Evolutionary conservation across 2,888 invertebrate species (phyloP).

Genomic region (Lordiphosa fenestrarum): DNA sequence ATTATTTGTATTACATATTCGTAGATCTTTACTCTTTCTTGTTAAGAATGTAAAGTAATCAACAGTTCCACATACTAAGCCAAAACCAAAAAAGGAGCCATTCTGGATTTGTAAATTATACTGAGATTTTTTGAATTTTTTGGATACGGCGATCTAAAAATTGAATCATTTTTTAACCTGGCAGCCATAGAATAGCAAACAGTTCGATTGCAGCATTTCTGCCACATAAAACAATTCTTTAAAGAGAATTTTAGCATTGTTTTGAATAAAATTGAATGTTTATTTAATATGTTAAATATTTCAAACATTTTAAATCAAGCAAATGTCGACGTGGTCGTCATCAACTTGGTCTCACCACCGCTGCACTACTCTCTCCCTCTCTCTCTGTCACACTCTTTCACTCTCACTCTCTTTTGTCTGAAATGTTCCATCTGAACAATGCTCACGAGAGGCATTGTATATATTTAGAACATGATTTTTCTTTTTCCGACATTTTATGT

Average conservation of each 20-base stretch:
- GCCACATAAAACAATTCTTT: background rate
- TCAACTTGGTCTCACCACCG: constrained; percentile 15
- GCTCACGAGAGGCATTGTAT: constrained; percentile 37
- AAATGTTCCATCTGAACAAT: background rate
- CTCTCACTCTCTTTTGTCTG: constrained; percentile 6
- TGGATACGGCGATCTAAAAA: too few species aligned
- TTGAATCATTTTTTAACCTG: too few species aligned
- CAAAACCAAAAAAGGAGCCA: too few species aligned
- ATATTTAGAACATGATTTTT: constrained; percentile 73
- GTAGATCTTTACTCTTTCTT: too few species aligned
- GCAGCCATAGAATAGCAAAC: too few species aligned
- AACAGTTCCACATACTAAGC: too few species aligned
- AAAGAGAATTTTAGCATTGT: constrained; percentile 14
- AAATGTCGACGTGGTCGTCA: constrained; percentile 37
- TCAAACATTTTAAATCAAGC: constrained; percentile 48
- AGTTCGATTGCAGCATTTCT: background rate
- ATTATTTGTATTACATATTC: too few species aligned
- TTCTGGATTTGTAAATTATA: too few species aligned
- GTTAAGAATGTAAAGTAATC: too few species aligned
- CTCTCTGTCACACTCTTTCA: constrained; percentile 6
- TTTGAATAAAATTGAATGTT: background rate
- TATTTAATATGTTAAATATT: constrained; percentile 26
- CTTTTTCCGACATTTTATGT: constrained; percentile 57
- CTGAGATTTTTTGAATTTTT: too few species aligned
- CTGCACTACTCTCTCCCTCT: constrained; percentile 39